These are phyloP conservation scores for Microcebus griseorufus DNA, from an alignment of 2,113 vertebrate species.

Conservation along the genomic window DNA sequence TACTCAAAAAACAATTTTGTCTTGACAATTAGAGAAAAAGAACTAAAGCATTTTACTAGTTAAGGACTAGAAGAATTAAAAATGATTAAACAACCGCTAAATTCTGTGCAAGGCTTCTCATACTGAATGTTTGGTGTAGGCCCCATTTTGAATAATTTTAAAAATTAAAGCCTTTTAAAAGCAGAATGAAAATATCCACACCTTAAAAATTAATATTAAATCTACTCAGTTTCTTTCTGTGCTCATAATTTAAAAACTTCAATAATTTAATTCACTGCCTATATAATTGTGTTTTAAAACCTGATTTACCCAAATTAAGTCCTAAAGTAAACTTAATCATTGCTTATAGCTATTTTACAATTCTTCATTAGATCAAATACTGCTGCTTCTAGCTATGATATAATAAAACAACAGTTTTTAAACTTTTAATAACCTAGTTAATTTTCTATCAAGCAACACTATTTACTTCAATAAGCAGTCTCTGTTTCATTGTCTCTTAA, in stretches of 20 bases:
- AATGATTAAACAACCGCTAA: not conserved
- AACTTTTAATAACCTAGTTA: constrained; percentile 43
- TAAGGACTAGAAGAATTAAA: not conserved
- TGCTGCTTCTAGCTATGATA: not conserved
- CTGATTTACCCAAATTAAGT: constrained; percentile 9
- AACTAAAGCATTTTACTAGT: not conserved
- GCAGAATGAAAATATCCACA: not conserved
- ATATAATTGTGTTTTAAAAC: not conserved
- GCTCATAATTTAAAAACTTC: constrained; percentile 32
- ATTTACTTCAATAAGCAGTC: not conserved
- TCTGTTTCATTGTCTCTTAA: constrained; percentile 7
- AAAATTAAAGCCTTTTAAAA: constrained; percentile 1
- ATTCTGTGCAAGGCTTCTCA: not conserved
- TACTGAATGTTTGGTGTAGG: not conserved
- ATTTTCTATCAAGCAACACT: not conserved
- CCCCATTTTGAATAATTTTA: constrained; percentile 30
- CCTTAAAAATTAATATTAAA: constrained; percentile 52
- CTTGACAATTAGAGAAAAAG: not conserved
- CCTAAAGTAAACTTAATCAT: not conserved
- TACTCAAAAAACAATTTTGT: not conserved
- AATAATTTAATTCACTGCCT: not conserved
- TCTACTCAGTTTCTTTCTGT: not conserved
- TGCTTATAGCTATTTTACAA: not conserved
- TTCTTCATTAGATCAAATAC: constrained; percentile 26
- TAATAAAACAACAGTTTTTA: constrained; percentile 31